Conservation (phyloP, 2,888 invertebrate genomes). For the Clitarchus hookeri region DNA sequence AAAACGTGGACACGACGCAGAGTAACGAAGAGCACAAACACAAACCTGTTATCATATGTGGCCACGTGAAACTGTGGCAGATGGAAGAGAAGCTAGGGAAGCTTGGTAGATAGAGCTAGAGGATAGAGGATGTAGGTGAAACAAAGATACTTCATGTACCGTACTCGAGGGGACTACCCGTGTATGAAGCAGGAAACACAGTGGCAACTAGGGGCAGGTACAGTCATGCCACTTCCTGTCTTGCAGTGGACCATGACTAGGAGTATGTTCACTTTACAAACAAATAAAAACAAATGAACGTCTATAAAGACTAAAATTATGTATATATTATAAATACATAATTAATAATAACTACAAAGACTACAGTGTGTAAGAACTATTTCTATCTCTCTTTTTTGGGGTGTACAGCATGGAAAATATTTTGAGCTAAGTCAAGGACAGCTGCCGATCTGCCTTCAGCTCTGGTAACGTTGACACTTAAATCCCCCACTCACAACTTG, state of each 20-base stretch:
- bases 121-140: not conserved
- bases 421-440: not conserved
- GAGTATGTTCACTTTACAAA: not conserved
- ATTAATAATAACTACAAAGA: slow-evolving; percentile 3
- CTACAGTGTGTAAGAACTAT: not conserved
- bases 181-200: not conserved
- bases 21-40: not conserved
- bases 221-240: not conserved
- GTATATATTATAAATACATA: not conserved
- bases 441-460: not conserved
- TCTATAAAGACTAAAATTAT: not conserved
- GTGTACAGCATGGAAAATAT: not conserved
- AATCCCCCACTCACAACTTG: not conserved
- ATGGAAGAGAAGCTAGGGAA: not conserved
- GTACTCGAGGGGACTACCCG: not conserved
- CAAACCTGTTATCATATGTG: not conserved
- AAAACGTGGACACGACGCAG: not conserved
- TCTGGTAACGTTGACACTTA: not conserved
- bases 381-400: not conserved
- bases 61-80: too few species aligned
- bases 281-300: not conserved
- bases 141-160: not conserved
- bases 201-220: not conserved
- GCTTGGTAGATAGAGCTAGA: not conserved
- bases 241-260: not conserved